These are phyloP conservation scores for Kryphioiulus occultus DNA, from an alignment of 2,888 invertebrate species.

Conservation along the genomic window DNA sequence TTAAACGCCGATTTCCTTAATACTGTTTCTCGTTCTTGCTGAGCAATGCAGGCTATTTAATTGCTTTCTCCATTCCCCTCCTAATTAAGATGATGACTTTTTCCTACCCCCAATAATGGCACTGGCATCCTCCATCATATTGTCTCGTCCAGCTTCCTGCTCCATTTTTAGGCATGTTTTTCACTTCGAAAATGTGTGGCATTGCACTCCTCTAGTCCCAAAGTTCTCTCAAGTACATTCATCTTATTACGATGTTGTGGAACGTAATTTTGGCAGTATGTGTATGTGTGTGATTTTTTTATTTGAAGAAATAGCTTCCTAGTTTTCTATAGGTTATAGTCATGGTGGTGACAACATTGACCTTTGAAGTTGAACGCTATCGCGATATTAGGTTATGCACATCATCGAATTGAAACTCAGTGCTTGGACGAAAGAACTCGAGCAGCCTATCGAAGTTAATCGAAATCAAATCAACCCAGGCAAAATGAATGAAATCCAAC, in stretches of 20 bases:
- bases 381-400: conserved; percentile 10
- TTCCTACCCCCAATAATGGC: conserved; percentile 13
- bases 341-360: conserved; percentile 16
- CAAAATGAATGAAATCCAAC: neutral
- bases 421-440: neutral
- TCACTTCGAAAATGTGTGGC: neutral
- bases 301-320: neutral
- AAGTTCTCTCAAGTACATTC: neutral
- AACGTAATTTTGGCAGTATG: neutral
- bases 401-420: neutral
- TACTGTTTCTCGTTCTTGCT: neutral
- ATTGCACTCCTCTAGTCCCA: conserved; percentile 19
- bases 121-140: conserved; percentile 18
- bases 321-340: conserved; percentile 11
- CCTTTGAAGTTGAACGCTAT: neutral
- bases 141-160: conserved; percentile 31
- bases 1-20: neutral
- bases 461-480: no score
- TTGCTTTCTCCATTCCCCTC: conserved; percentile 14
- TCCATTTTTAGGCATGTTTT: neutral
- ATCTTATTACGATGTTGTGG: conserved; percentile 20
- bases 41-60: neutral
- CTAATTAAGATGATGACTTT: neutral
- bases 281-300: neutral
- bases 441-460: neutral